phyloP scores from a whole-genome alignment of 2,888 invertebrate species.

The Argyresthia albistria region DNA sequence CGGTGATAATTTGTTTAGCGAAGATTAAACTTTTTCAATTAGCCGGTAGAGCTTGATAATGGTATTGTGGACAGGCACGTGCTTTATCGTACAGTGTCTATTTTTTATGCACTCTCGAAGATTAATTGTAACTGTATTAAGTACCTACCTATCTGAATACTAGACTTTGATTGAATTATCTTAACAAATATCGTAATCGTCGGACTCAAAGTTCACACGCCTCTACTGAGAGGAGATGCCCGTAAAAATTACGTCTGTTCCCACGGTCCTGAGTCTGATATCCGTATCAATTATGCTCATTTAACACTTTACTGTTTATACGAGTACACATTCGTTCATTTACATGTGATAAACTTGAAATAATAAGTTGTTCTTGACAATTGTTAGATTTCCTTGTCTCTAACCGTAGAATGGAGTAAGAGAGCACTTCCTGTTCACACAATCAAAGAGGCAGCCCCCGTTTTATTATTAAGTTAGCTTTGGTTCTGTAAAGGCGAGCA shows the following conservation, averaged over 20 bases:
- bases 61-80: too few species aligned
- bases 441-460: conserved; percentile 48
- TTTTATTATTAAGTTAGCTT: conserved; percentile 63
- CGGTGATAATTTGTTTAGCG: conserved; percentile 56
- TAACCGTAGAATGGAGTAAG: conserved; percentile 39
- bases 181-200: too few species aligned
- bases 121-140: too few species aligned
- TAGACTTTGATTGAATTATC: too few species aligned
- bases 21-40: conserved; percentile 1
- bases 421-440: conserved; percentile 59
- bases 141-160: too few species aligned
- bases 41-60: background rate
- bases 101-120: too few species aligned
- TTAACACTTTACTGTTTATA: too few species aligned
- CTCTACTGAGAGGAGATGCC: too few species aligned
- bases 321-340: conserved; percentile 31
- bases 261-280: conserved; percentile 40
- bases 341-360: background rate
- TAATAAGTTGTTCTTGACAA: background rate
- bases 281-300: too few species aligned
- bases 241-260: conserved; percentile 35
- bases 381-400: conserved; percentile 3
- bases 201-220: too few species aligned
- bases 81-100: too few species aligned
- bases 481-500: conserved; percentile 58